A percentile compares a stretch with the other conserved stretches of the same genome.
phyloP scores from a whole-genome alignment of 1,140 invertebrate species.

The Anagrus nilaparvatae region DNA sequence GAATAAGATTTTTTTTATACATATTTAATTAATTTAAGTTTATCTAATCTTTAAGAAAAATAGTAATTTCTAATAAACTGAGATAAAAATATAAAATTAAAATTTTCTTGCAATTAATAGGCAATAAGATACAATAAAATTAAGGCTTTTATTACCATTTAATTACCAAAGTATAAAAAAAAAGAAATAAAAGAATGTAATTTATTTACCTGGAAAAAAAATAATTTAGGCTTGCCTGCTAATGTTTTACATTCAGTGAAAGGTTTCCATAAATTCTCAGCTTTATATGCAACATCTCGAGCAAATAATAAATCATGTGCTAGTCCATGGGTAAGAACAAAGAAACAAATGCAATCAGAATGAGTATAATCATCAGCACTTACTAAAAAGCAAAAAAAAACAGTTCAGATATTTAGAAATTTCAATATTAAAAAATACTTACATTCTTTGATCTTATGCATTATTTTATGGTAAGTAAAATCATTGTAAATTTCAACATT shows the following conservation, averaged over 20 bases:
- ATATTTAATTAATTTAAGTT: too few species aligned
- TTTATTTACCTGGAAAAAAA: constrained; percentile 47
- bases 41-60: too few species aligned
- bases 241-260: constrained; percentile 53
- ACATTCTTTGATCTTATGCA: constrained; percentile 26
- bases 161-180: background rate
- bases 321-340: constrained; percentile 55
- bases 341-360: constrained; percentile 50
- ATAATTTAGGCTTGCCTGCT: constrained; percentile 55
- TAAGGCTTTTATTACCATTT: constrained; percentile 8
- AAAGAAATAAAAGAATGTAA: background rate
- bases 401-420: background rate
- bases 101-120: too few species aligned
- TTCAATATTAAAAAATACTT: constrained; percentile 7
- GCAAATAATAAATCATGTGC: constrained; percentile 46
- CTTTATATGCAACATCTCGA: constrained; percentile 43
- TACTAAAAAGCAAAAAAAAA: constrained; percentile 21
- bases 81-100: too few species aligned
- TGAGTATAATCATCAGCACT: constrained; percentile 44
- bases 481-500: constrained; percentile 23
- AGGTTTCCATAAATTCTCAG: constrained; percentile 45
- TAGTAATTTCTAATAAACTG: too few species aligned
- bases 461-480: constrained; percentile 22
- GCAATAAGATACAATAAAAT: background rate
- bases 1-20: too few species aligned